Percentiles rank a stretch among this genome's conserved stretches.
Conservation (phyloP, 2,113 vertebrate genomes). For the Etheostoma cragini region DNA sequence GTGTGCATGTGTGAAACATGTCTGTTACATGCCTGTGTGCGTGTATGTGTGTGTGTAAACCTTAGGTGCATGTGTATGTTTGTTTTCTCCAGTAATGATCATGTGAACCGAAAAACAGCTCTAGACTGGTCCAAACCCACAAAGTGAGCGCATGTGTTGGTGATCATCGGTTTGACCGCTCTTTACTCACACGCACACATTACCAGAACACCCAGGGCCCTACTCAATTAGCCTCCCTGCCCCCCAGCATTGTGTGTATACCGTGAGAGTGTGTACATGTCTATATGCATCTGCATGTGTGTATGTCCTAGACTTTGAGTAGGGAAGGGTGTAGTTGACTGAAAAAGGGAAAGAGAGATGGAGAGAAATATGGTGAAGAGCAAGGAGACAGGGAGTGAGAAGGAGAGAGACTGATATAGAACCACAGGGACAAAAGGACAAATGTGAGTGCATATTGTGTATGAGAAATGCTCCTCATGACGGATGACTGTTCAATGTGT, state of each 20-base stretch:
- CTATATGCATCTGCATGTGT: not conserved
- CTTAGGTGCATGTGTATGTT: not conserved
- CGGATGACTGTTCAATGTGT: not conserved
- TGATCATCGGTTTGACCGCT: constrained; percentile 47
- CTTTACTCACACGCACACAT: constrained; percentile 36
- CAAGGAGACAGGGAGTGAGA: not conserved
- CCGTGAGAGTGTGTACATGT: constrained; percentile 1
- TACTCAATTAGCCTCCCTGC: constrained; percentile 64
- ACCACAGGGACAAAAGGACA: constrained; percentile 35
- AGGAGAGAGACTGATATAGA: constrained; percentile 28
- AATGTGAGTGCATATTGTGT: constrained; percentile 18
- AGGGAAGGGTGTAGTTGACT: constrained; percentile 7
- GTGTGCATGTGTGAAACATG: constrained; percentile 18
- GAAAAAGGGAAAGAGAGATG: constrained; percentile 16
- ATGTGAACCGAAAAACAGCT: not conserved
- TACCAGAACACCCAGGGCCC: constrained; percentile 49
- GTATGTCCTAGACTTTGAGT: not conserved
- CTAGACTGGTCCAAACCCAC: not conserved
- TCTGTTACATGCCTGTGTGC: not conserved
- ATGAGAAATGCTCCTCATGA: not conserved
- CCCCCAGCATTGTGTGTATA: constrained; percentile 29
- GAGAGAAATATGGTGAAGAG: not conserved
- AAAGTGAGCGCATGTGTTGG: constrained; percentile 5
- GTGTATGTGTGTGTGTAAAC: not conserved
- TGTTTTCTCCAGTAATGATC: not conserved